Evolutionary conservation across 2,888 invertebrate genomes (phyloP).

Genomic region (Drosophila ochracea): DNA sequence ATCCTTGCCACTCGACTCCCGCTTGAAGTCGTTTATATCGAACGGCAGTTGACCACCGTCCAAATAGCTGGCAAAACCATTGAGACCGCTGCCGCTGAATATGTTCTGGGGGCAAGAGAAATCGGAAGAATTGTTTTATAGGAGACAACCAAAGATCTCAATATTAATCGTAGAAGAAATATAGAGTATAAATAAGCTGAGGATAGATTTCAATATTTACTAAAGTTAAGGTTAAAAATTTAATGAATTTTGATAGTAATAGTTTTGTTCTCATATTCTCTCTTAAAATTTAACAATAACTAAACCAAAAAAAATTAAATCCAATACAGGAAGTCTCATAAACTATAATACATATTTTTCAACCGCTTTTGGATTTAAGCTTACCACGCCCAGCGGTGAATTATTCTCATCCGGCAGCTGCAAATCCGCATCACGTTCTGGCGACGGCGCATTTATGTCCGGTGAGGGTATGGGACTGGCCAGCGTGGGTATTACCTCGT

Average conservation of each 20-base stretch:
- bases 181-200: background rate
- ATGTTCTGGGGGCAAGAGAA: slow-evolving; percentile 67
- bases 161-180: slow-evolving; percentile 7
- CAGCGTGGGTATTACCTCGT: slow-evolving; percentile 91
- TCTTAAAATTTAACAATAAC: background rate
- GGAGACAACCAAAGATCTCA: slow-evolving; percentile 14
- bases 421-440: slow-evolving; percentile 93
- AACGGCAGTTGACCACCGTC: slow-evolving; percentile 88
- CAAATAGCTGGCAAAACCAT: slow-evolving; percentile 89
- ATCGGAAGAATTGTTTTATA: slow-evolving; percentile 28
- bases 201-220: background rate
- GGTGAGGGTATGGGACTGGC: slow-evolving; percentile 88
- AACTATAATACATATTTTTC: background rate
- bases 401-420: slow-evolving; percentile 88
- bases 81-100: slow-evolving; percentile 82
- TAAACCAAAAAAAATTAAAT: background rate
- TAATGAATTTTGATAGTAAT: background rate
- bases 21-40: slow-evolving; percentile 86
- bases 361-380: background rate
- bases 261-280: background rate
- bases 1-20: slow-evolving; percentile 69
- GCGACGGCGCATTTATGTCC: slow-evolving; percentile 90
- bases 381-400: slow-evolving; percentile 73
- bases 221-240: background rate
- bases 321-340: background rate